Conservation (phyloP, 2,888 invertebrate species). For the Syrphus vitripennis region DNA sequence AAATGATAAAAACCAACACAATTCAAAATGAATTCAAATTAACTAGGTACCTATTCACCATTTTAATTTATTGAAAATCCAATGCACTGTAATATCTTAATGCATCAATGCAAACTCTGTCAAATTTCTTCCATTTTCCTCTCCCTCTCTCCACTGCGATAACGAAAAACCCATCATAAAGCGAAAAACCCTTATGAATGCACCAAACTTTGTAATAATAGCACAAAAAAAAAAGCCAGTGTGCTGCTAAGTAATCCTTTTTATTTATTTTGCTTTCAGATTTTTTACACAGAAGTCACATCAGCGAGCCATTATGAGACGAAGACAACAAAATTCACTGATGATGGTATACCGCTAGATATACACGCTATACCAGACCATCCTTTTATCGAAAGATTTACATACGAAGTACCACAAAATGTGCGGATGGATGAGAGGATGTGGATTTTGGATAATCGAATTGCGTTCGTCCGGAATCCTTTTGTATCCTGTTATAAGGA, state of each 20-base stretch:
- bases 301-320: conserved; percentile 32
- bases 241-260: conserved; percentile 34
- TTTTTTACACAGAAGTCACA: conserved; percentile 49
- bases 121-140: neutral
- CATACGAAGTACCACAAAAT: conserved; percentile 69
- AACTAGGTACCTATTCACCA: neutral
- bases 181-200: neutral
- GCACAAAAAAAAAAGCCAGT: neutral
- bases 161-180: neutral
- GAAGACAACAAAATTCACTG: conserved; percentile 22
- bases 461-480: conserved; percentile 70
- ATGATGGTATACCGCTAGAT: neutral
- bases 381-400: conserved; percentile 59
- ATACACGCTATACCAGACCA: neutral
- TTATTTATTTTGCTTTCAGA: conserved; percentile 54
- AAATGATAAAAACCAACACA: neutral
- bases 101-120: neutral
- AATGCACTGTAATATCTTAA: neutral
- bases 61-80: neutral
- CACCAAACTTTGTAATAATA: neutral
- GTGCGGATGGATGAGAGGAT: conserved; percentile 46
- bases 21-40: neutral
- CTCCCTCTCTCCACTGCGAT: neutral
- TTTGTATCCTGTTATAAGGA: conserved; percentile 65
- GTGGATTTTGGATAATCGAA: conserved; percentile 71